Conservation (phyloP, 1,140 invertebrate genomes). For the Odontomachus brunneus region DNA sequence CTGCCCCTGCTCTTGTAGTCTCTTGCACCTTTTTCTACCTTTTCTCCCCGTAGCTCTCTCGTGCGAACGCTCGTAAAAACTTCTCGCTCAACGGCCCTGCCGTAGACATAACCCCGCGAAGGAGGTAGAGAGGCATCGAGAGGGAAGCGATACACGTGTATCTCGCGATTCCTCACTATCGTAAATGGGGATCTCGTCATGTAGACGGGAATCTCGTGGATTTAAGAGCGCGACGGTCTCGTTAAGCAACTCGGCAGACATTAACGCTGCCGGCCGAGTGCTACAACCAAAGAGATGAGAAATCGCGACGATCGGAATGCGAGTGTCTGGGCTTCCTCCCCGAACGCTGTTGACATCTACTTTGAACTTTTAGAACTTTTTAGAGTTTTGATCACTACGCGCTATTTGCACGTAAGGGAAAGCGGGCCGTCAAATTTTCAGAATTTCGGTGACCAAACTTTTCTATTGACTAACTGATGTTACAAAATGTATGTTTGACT, state of each 20-base stretch:
- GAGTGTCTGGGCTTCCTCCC: background rate
- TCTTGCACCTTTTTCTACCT: slow-evolving; percentile 27
- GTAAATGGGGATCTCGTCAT: slow-evolving; percentile 42
- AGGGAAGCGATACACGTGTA: slow-evolving; percentile 14
- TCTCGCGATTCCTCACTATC: slow-evolving; percentile 30
- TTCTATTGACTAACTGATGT: too few species aligned
- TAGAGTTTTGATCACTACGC: too few species aligned
- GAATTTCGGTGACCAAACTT: too few species aligned
- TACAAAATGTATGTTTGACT: too few species aligned
- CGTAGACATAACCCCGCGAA: slow-evolving; percentile 20
- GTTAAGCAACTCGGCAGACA: background rate
- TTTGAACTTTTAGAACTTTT: too few species aligned
- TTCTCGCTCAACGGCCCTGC: slow-evolving; percentile 37
- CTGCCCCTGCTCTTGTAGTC: slow-evolving; percentile 57
- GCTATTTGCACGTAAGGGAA: too few species aligned
- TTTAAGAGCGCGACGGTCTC: slow-evolving; percentile 33
- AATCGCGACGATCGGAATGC: background rate
- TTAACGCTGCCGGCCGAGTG: background rate
- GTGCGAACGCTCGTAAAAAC: slow-evolving; percentile 32
- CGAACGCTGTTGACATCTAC: too few species aligned
- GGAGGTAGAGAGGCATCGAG: background rate
- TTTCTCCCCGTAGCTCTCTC: slow-evolving; percentile 16
- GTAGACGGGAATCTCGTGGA: slow-evolving; percentile 42
- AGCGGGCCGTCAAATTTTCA: too few species aligned
- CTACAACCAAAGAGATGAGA: background rate